These are phyloP conservation scores for Syngnathus floridae DNA, from an alignment of 2,113 vertebrate species.

Conservation along the genomic window DNA sequence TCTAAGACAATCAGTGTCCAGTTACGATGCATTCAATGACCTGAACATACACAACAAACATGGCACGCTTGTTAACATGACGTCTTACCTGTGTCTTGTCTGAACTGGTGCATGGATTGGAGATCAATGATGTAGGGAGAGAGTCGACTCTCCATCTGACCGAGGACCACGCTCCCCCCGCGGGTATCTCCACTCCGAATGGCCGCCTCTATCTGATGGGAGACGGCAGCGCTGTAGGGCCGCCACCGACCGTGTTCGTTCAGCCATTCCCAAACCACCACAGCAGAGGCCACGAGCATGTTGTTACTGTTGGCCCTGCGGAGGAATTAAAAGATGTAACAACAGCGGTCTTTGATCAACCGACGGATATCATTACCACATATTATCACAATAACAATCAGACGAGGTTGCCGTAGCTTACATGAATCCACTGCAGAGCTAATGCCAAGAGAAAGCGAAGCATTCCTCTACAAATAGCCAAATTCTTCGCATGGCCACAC, in stretches of 20 bases:
- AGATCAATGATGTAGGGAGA: conserved; percentile 85
- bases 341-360: no score
- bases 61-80: background rate
- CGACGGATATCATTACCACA: background rate
- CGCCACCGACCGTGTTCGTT: conserved; percentile 90
- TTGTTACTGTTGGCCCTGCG: conserved; percentile 58
- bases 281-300: conserved; percentile 82
- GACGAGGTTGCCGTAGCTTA: conserved; percentile 36
- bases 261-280: conserved; percentile 91
- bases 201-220: conserved; percentile 87
- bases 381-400: background rate
- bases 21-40: no score
- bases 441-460: conserved; percentile 31
- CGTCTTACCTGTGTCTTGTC: conserved; percentile 83
- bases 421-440: conserved; percentile 53
- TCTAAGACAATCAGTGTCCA: background rate
- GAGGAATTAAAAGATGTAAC: background rate
- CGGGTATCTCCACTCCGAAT: conserved; percentile 77
- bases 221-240: conserved; percentile 84
- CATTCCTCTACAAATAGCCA: conserved; percentile 44
- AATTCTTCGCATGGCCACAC: conserved; percentile 33
- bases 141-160: conserved; percentile 82
- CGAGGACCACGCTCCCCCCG: conserved; percentile 84
- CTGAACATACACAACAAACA: background rate
- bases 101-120: conserved; percentile 88